phyloP scores from a whole-genome alignment of 2,113 vertebrate species.

The Dissostichus mawsoni region DNA sequence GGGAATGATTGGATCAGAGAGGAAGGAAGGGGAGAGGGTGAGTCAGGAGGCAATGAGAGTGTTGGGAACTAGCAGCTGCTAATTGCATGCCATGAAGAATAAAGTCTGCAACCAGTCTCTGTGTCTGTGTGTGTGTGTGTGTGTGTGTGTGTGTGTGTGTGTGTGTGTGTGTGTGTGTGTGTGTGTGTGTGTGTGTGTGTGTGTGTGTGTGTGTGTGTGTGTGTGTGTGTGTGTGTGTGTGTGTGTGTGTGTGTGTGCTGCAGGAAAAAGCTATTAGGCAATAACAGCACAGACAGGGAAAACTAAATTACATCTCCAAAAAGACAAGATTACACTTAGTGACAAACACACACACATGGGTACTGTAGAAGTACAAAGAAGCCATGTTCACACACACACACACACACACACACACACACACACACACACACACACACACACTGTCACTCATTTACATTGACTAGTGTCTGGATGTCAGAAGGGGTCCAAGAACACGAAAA shows the following conservation, averaged over 20 bases:
- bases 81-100: conserved; percentile 73
- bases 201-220: conserved; percentile 33
- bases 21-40: conserved; percentile 38
- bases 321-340: conserved; percentile 34
- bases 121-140: conserved; percentile 33
- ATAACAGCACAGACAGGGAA: conserved; percentile 40
- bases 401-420: conserved; percentile 5
- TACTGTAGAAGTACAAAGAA: neutral
- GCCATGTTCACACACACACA: no score
- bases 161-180: conserved; percentile 10
- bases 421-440: neutral
- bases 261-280: conserved; percentile 54
- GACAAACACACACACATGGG: neutral
- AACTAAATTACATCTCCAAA: conserved; percentile 56
- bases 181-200: conserved; percentile 5
- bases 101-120: conserved; percentile 12
- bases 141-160: neutral
- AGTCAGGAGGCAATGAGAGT: conserved; percentile 60
- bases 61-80: conserved; percentile 64
- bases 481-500: conserved; percentile 70
- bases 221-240: no score
- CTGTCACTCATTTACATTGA: conserved; percentile 40
- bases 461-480: conserved; percentile 64
- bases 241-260: neutral
- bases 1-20: conserved; percentile 43